phyloP scores from a whole-genome alignment of 2,888 invertebrate genomes.

The Dasysyrphus tricinctus region DNA sequence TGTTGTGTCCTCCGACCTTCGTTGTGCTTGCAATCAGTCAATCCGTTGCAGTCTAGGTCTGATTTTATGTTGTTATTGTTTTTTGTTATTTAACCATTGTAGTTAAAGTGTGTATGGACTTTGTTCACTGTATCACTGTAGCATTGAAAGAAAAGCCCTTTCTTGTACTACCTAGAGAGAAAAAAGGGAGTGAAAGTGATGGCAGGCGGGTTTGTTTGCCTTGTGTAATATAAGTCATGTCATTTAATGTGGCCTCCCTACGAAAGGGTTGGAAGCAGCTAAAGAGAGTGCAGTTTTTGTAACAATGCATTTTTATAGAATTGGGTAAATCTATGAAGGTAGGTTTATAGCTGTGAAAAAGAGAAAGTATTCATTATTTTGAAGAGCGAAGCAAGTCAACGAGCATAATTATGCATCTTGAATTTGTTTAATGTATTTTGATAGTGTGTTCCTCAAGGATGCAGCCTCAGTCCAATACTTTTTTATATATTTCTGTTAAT shows the following conservation, averaged over 20 bases:
- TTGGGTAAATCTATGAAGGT: not conserved
- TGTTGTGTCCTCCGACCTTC: constrained; percentile 18
- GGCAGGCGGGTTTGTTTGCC: not conserved
- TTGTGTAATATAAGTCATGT: not conserved
- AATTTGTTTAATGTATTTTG: not conserved
- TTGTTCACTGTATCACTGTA: not conserved
- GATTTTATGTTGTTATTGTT: constrained; percentile 16
- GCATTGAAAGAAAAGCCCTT: not conserved
- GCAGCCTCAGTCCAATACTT: no score
- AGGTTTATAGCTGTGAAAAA: not conserved
- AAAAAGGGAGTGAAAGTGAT: not conserved
- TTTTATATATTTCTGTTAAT: no score
- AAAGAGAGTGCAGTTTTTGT: not conserved
- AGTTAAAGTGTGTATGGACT: not conserved
- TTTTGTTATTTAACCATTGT: constrained; percentile 3
- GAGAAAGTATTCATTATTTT: constrained; percentile 3
- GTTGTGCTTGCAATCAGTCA: constrained; percentile 30
- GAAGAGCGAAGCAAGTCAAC: not conserved
- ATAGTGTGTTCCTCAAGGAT: not conserved
- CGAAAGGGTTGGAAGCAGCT: not conserved
- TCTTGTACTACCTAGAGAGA: not conserved
- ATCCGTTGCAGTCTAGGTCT: constrained; percentile 8
- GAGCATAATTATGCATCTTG: not conserved
- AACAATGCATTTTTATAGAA: not conserved
- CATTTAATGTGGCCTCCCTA: not conserved